phyloP scores from a whole-genome alignment of 2,113 vertebrate species.

The Agapornis roseicollis region DNA sequence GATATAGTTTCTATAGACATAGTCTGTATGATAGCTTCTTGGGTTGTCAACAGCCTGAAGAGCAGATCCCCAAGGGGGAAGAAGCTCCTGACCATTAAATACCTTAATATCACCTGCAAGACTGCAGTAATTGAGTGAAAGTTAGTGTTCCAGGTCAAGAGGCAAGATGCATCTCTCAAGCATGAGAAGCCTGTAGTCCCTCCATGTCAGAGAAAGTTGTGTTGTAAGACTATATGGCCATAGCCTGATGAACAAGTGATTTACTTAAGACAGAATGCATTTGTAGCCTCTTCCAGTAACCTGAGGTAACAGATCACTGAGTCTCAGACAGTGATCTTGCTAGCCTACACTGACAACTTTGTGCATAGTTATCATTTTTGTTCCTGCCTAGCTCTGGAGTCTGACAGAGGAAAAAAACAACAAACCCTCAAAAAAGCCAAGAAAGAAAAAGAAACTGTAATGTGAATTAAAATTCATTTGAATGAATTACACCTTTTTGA shows the following conservation, averaged over 20 bases:
- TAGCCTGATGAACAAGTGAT: background rate
- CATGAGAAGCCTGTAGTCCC: background rate
- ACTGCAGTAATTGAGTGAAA: background rate
- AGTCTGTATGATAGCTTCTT: background rate
- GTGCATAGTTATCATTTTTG: conserved; percentile 21
- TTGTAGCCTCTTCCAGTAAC: background rate
- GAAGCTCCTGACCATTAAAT: background rate
- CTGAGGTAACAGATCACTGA: background rate
- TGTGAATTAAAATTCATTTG: background rate
- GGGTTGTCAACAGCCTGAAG: background rate
- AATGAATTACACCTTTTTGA: background rate
- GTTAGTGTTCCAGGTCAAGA: background rate
- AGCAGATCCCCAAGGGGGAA: background rate
- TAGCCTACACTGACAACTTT: background rate
- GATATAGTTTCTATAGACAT: background rate
- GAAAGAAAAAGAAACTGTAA: background rate
- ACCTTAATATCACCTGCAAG: background rate
- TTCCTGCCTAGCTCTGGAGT: background rate
- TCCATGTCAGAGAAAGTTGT: background rate
- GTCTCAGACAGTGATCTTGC: background rate
- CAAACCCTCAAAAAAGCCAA: background rate
- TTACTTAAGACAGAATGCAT: conserved; percentile 25
- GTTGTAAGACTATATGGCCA: background rate
- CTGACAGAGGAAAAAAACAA: background rate
- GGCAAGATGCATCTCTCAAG: background rate